Evolutionary conservation across 2,888 invertebrate species (phyloP).

Genomic region (Scaptomyza flava): DNA sequence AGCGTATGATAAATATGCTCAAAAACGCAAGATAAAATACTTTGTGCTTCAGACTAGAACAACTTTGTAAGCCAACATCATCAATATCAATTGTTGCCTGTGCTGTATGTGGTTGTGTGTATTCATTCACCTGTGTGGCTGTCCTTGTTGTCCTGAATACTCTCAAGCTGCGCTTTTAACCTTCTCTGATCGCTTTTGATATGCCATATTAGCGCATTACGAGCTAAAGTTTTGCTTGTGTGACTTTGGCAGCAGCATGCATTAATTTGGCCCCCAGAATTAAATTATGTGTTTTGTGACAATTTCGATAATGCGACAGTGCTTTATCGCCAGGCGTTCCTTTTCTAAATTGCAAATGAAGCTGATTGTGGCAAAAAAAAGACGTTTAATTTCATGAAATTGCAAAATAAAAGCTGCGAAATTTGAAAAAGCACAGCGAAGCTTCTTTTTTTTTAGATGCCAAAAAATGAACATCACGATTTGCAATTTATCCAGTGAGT

Average conservation of each 20-base stretch:
- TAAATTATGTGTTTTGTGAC: conserved; percentile 69
- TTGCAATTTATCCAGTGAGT: no score
- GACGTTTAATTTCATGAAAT: conserved; percentile 18
- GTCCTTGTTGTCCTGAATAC: conserved; percentile 13
- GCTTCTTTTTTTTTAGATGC: no score
- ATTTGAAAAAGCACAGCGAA: no score
- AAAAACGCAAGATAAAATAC: background rate
- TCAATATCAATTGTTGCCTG: conserved; percentile 70
- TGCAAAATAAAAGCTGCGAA: background rate
- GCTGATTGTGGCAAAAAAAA: conserved; percentile 10
- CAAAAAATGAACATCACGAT: no score
- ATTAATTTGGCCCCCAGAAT: conserved; percentile 63
- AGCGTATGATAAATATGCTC: conserved; percentile 61
- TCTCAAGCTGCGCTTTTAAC: conserved; percentile 7
- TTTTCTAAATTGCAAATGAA: conserved; percentile 36
- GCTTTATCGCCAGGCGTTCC: conserved; percentile 39
- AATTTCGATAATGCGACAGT: conserved; percentile 32
- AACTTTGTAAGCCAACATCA: conserved; percentile 46
- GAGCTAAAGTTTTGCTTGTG: conserved; percentile 42
- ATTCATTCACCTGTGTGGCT: conserved; percentile 1
- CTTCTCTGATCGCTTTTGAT: conserved; percentile 37
- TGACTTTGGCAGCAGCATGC: conserved; percentile 45
- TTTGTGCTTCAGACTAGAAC: conserved; percentile 18
- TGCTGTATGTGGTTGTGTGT: background rate
- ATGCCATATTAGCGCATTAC: conserved; percentile 51